Evolutionary conservation across 2,888 invertebrate genomes (phyloP), one percentile per base, ranked within the genome.

Genomic region (Acanthosepion esculentum): DNA sequence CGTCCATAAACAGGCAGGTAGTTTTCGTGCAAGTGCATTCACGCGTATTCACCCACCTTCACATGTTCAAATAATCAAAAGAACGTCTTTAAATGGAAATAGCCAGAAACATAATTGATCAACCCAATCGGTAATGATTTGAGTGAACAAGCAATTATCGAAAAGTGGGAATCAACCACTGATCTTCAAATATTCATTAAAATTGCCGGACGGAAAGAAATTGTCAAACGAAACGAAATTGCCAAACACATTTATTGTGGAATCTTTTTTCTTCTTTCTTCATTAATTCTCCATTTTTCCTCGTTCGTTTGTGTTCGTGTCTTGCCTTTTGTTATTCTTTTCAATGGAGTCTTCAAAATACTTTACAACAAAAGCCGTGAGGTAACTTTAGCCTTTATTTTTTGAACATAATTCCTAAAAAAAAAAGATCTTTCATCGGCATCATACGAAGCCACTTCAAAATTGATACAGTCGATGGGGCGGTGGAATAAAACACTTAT

Each of bases 131-230:
- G 78, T 78, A 78, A 78, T 78, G n/a, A 78, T 78, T 78, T 78
- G 78, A 78, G 78, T 78, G 78, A n/a, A 78, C 78, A 33, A 78
- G 78, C n/a, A 78, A 78, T 78, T 78, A 78, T 78, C 78, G 78
- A 78, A 78, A 78, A 78, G 78, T 78, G 78, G n/a, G 78, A 78
- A 78, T 78, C 78, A 33, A n/a, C 78, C n/a, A 78, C n/a, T 78
- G 78, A 78, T 78, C n/a, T 78, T 78, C 78, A 78, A 78, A 78
- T n/a, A 78, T 78, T 78, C 78, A 78, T 78, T 78, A 78, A 78
- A 78, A 78, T 78, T 78, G 78, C 78, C 78, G 78, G 33, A 78
- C n/a, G 78, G 78, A 78, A 78, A n/a, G 78, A 78, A 15, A 78
- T 78, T 78, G 78, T 78, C 78, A 78, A 78, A 78, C 78, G 78